Evolutionary conservation across 2,797 vertebrate species (phyloP), one percentile per base, ranked within the genome.

Genomic region (Fringilla coelebs): DNA sequence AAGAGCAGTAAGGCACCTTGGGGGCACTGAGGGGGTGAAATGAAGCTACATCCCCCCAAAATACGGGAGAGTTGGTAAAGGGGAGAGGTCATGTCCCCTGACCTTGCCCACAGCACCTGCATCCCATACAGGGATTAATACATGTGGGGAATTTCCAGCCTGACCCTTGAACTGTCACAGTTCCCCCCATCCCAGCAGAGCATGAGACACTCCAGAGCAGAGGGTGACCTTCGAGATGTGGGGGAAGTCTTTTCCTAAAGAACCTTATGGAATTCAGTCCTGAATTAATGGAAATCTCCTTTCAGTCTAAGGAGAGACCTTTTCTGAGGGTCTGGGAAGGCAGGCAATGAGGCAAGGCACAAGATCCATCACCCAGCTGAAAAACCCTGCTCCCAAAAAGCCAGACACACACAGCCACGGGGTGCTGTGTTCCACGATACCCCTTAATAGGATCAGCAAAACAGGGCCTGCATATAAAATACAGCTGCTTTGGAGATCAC

Each of bases 371-470:
- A 19, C 58, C 51, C 0, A 1, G 8, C 18, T 1, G 63, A 55
- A 46, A 74, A 19, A 0, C 5, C 21, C 60, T n/a, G 58, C 65
- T 79, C 22, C 41, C 18, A 41, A 51, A 66, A 88, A 93, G 54
- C 26, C 83, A 82, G 84, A 48, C 12, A 29, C 48, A 31, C 7
- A 28, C 1, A 83, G 86, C 74, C 65, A 60, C 0, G 9, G 87
- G 88, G 76, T 46, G 83, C 92, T 90, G 68, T 43, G 71, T 74
- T 92, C 89, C 82, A 70, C 0, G 9, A 86, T 16, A 49, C 7
- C 66, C 72, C 36, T 84, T 89, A 96, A 96, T 0, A 89, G 94
- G 95, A 96, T 96, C 94, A 94, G 88, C 82, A 73, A 78, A 96
- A 83, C 76, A 92, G 80, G 92, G 88, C 55, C 92, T 81, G 87